Evolutionary conservation across 2,888 invertebrate species (phyloP).

Genomic region (Tachina grossa): DNA sequence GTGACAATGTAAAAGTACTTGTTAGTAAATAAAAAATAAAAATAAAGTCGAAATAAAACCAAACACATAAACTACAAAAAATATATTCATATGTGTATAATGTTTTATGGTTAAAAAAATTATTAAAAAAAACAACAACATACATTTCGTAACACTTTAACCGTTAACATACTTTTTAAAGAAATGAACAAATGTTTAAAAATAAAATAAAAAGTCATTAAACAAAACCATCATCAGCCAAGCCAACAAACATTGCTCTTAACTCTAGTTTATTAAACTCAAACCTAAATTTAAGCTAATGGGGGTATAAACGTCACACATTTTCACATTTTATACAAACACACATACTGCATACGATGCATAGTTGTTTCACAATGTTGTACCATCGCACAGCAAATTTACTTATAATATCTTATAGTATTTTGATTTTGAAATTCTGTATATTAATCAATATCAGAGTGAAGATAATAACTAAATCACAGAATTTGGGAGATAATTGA

Average conservation of each 20-base stretch:
- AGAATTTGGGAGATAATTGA: too few species aligned
- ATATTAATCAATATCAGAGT: neutral
- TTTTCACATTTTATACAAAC: constrained; percentile 7
- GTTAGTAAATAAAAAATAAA: neutral
- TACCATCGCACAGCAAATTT: neutral
- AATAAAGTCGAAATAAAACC: constrained; percentile 33
- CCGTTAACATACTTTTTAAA: constrained; percentile 68
- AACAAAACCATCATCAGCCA: constrained; percentile 56
- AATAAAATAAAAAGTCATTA: constrained; percentile 35
- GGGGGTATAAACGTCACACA: constrained; percentile 30
- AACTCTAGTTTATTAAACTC: constrained; percentile 37
- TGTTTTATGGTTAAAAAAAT: constrained; percentile 22
- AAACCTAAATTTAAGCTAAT: constrained; percentile 53
- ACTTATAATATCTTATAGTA: neutral
- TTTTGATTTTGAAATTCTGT: constrained; percentile 48
- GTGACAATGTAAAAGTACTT: constrained; percentile 8
- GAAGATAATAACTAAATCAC: too few species aligned
- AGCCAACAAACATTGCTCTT: constrained; percentile 12
- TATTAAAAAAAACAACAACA: neutral
- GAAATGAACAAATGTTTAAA: constrained; percentile 49
- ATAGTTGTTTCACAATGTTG: neutral
- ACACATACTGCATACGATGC: neutral
- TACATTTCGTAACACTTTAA: constrained; percentile 67
- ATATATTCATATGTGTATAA: neutral
- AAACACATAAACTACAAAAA: constrained; percentile 12